phyloP scores from a whole-genome alignment of 2,797 vertebrate genomes.

The Iguana delicatissima region DNA sequence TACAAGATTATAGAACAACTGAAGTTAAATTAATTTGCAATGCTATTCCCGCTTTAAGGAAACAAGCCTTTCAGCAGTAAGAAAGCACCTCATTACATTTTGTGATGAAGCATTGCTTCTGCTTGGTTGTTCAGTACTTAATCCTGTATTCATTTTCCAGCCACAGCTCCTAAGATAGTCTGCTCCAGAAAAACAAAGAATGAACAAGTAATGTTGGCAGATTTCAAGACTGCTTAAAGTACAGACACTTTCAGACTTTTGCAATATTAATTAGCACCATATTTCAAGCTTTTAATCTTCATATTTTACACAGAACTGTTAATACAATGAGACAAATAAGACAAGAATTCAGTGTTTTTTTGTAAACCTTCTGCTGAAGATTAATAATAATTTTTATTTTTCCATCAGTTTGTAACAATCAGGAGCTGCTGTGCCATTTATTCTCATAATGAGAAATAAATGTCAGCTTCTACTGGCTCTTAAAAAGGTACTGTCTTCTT shows the following conservation, averaged over 20 bases:
- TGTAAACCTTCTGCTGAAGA: slow-evolving; percentile 20
- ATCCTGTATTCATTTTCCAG: slow-evolving; percentile 27
- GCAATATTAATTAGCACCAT: slow-evolving; percentile 20
- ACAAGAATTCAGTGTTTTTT: background rate
- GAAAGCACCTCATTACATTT: slow-evolving; percentile 35
- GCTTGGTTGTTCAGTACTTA: slow-evolving; percentile 35
- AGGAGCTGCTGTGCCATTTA: slow-evolving; percentile 14
- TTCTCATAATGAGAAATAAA: slow-evolving; percentile 43
- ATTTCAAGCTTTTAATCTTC: slow-evolving; percentile 1
- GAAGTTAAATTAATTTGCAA: slow-evolving; percentile 65
- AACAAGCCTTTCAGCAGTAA: slow-evolving; percentile 65
- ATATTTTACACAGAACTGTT: background rate
- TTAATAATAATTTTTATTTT: slow-evolving; percentile 31
- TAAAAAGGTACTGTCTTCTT: slow-evolving; percentile 33
- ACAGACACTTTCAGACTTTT: slow-evolving; percentile 33
- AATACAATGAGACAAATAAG: slow-evolving; percentile 24
- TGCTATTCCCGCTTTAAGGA: slow-evolving; percentile 43
- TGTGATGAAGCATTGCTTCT: slow-evolving; percentile 44
- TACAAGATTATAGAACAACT: slow-evolving; percentile 71
- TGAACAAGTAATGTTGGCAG: background rate
- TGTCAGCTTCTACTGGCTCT: slow-evolving; percentile 31
- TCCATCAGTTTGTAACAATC: slow-evolving; percentile 28
- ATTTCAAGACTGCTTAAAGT: slow-evolving; percentile 41
- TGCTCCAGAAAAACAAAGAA: slow-evolving; percentile 33
- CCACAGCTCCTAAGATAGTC: slow-evolving; percentile 15